Evolutionary conservation across 2,797 vertebrate species (phyloP).

Genomic region (Anabas testudineus): DNA sequence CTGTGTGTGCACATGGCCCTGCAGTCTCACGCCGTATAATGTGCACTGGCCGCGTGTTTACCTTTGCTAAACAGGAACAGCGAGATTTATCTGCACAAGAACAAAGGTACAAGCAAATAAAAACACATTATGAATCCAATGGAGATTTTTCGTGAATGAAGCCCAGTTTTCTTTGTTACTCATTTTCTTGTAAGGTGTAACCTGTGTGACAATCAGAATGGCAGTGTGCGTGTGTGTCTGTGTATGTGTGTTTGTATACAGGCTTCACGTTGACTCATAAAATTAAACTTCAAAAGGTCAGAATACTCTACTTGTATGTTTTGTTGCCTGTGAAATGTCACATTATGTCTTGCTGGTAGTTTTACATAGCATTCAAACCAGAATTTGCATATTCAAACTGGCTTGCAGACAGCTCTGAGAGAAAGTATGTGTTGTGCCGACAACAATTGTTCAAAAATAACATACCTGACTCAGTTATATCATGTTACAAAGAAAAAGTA

Average conservation of each 20-base stretch:
- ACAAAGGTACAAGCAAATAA: too few relatives aligned
- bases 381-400: slow-evolving; percentile 31
- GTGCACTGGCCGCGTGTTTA: too few relatives aligned
- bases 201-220: too few relatives aligned
- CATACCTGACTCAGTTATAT: too few relatives aligned
- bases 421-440: not conserved
- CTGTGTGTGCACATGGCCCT: too few relatives aligned
- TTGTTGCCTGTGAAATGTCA: slow-evolving; percentile 75
- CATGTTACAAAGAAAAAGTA: too few relatives aligned
- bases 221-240: slow-evolving; percentile 9
- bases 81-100: too few relatives aligned
- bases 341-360: slow-evolving; percentile 63
- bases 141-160: too few relatives aligned
- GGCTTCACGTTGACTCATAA: slow-evolving; percentile 45
- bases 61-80: too few relatives aligned
- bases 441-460: slow-evolving; percentile 15
- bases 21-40: too few relatives aligned
- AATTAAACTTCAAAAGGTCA: slow-evolving; percentile 75
- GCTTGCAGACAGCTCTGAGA: not conserved
- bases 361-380: slow-evolving; percentile 26
- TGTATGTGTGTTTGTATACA: slow-evolving; percentile 2
- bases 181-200: slow-evolving; percentile 10
- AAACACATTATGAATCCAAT: too few relatives aligned
- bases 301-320: slow-evolving; percentile 60
- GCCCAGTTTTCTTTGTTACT: not conserved